Conservation (phyloP, 1,140 invertebrate genomes). For the Trinorchestia longiramus region DNA sequence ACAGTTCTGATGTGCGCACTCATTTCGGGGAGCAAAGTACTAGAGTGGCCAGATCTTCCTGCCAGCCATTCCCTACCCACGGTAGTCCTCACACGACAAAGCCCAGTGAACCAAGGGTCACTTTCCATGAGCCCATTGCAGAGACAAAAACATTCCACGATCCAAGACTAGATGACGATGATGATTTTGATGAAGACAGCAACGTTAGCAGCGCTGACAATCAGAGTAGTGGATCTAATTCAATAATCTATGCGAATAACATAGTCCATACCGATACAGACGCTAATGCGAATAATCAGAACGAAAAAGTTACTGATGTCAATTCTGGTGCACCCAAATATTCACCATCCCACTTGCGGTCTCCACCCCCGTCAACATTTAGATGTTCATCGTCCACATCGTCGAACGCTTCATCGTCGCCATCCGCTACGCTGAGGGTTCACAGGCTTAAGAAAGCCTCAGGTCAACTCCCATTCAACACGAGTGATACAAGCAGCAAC, state of each 20-base stretch:
- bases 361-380: slow-evolving; percentile 16
- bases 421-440: not conserved
- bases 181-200: slow-evolving; percentile 46
- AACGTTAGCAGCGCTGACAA: slow-evolving; percentile 39
- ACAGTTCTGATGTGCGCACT: not conserved
- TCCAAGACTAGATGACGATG: slow-evolving; percentile 30
- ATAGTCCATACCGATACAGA: not conserved
- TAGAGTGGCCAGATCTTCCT: not conserved
- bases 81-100: slow-evolving; percentile 19
- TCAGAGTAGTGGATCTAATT: slow-evolving; percentile 31
- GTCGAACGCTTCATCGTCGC: slow-evolving; percentile 37
- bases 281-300: not conserved
- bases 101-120: slow-evolving; percentile 49
- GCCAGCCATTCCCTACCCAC: slow-evolving; percentile 30
- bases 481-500: slow-evolving; percentile 34
- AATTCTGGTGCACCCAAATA: not conserved
- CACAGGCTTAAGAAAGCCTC: not conserved
- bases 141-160: slow-evolving; percentile 48
- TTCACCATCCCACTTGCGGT: slow-evolving; percentile 19
- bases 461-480: not conserved
- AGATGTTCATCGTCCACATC: slow-evolving; percentile 47
- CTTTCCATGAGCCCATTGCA: slow-evolving; percentile 31
- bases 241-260: slow-evolving; percentile 36
- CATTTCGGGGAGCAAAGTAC: not conserved
- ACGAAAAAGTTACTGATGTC: not conserved